Conservation (phyloP, 2,797 vertebrate genomes). For the Heteromormyrus szaboi region DNA sequence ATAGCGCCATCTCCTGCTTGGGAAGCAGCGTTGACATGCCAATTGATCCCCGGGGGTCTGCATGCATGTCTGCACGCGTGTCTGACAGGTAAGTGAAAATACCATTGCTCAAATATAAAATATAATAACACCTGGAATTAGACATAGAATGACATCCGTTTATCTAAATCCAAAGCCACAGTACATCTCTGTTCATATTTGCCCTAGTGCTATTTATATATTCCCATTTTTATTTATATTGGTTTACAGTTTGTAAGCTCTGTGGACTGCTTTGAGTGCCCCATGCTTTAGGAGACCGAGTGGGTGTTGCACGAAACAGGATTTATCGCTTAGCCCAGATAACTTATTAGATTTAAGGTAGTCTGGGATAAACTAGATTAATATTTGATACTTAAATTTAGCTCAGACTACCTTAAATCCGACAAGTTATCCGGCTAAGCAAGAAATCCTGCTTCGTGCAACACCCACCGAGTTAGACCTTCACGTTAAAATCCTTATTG, state of each 20-base stretch:
- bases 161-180: not conserved
- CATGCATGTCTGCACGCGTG: constrained; percentile 56
- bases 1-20: not conserved
- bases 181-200: not conserved
- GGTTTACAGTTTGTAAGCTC: not conserved
- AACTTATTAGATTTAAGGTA: not conserved
- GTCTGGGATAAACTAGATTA: not conserved
- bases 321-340: not conserved
- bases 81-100: constrained; percentile 15
- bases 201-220: not conserved
- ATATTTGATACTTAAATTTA: not conserved
- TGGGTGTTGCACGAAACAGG: not conserved
- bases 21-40: not conserved
- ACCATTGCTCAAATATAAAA: not conserved
- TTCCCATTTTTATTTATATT: not conserved
- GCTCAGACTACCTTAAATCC: not conserved
- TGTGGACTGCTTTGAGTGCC: not conserved
- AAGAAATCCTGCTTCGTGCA: not conserved
- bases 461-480: not conserved
- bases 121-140: not conserved
- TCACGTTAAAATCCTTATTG: not conserved
- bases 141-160: not conserved
- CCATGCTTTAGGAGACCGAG: not conserved
- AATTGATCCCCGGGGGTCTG: constrained; percentile 30
- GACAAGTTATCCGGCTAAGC: not conserved